These are phyloP conservation scores for Spinus pinus DNA, from an alignment of 2,797 vertebrate genomes.

Conservation along the genomic window DNA sequence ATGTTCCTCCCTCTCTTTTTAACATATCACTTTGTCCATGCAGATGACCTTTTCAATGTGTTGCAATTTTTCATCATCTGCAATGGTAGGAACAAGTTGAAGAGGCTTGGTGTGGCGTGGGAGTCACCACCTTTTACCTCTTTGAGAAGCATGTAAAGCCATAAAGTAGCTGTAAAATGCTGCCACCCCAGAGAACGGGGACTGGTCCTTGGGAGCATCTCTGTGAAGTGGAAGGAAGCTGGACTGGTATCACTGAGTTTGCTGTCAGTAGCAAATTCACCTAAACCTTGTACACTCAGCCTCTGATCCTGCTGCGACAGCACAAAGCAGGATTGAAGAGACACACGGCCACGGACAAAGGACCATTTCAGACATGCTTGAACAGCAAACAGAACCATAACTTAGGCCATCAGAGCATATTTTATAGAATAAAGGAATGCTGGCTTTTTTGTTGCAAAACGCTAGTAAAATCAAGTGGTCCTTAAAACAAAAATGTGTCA, in stretches of 20 bases:
- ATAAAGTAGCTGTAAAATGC: neutral
- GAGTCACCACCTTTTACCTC: neutral
- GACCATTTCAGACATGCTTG: constrained; percentile 1
- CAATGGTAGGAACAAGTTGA: neutral
- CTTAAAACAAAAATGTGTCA: constrained; percentile 1
- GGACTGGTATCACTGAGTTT: neutral
- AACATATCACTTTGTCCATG: neutral
- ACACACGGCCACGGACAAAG: constrained; percentile 18
- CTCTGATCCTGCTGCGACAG: constrained; percentile 47
- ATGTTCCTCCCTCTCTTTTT: neutral
- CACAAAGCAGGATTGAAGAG: constrained; percentile 53
- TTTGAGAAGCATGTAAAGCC: neutral
- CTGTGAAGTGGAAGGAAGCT: neutral
- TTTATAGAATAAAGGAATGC: neutral
- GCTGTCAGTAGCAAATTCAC: constrained; percentile 22
- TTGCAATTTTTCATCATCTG: neutral
- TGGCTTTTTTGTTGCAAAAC: neutral
- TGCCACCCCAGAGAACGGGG: neutral
- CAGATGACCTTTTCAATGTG: neutral
- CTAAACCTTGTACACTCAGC: constrained; percentile 42
- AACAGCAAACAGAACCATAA: constrained; percentile 34
- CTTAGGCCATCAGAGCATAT: constrained; percentile 29
- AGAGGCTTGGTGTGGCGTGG: rapidly evolving
- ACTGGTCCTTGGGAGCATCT: neutral
- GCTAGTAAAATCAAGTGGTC: neutral